Evolutionary conservation across 2,888 invertebrate genomes (phyloP).

Genomic region (Pristionchus japonicus): DNA sequence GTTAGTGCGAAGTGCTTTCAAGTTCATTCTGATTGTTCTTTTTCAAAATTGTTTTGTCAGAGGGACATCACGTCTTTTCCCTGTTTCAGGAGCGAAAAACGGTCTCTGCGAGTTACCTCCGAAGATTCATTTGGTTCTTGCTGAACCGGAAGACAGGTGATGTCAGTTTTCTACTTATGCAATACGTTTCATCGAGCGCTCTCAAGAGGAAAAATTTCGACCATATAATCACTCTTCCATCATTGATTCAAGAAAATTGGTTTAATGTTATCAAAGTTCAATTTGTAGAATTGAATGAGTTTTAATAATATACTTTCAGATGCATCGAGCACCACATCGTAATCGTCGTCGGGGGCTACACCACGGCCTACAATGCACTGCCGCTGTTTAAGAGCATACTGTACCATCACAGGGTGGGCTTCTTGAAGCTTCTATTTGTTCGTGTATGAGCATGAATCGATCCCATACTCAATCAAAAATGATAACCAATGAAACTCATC

Average conservation of each 20-base stretch:
- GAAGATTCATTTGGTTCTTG: neutral
- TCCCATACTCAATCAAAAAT: too few relatives aligned
- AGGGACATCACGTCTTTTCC: too few relatives aligned
- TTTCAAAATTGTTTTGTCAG: too few relatives aligned
- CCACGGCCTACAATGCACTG: neutral
- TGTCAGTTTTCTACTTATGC: too few relatives aligned
- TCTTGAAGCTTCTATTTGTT: too few relatives aligned
- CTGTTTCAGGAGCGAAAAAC: neutral
- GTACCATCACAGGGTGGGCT: neutral
- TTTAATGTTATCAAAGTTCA: neutral
- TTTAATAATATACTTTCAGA: neutral
- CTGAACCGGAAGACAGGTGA: neutral
- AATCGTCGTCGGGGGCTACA: constrained; percentile 25
- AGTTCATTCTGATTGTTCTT: neutral
- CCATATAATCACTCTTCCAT: neutral
- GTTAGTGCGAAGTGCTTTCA: neutral
- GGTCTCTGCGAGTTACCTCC: neutral
- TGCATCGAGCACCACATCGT: constrained; percentile 15
- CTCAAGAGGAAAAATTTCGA: neutral
- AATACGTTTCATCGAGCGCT: too few relatives aligned
- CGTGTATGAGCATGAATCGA: too few relatives aligned
- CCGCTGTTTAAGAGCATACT: constrained; percentile 39
- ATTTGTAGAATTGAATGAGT: neutral
- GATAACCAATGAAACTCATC: too few relatives aligned
- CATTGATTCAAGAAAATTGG: neutral